These are phyloP conservation scores for Sander vitreus DNA, from an alignment of 2,113 vertebrate genomes.

Conservation along the genomic window DNA sequence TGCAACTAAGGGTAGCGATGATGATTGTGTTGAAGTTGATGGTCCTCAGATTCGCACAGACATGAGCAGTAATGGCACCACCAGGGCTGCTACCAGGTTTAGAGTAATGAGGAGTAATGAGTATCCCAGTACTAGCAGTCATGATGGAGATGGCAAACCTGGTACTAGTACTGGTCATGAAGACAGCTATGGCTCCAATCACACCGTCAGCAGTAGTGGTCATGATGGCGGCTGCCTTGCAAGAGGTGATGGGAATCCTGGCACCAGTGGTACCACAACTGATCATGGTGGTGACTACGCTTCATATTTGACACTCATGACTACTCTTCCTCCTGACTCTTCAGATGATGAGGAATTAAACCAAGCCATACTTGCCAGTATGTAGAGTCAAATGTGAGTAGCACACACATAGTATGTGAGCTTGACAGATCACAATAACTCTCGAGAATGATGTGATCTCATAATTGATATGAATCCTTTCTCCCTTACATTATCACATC, in stretches of 20 bases:
- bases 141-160: background rate
- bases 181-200: no score
- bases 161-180: background rate
- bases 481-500: no score
- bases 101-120: no score
- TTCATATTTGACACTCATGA: conserved; percentile 12
- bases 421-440: background rate
- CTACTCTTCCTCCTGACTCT: background rate
- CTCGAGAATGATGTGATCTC: no score
- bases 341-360: conserved; percentile 14
- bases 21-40: no score
- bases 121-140: background rate
- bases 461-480: no score
- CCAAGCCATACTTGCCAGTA: background rate
- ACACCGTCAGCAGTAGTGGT: background rate
- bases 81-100: no score
- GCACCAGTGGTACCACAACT: no score
- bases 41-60: no score
- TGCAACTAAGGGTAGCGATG: no score
- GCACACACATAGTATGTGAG: background rate
- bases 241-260: background rate
- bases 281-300: background rate
- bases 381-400: conserved; percentile 5
- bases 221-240: background rate
- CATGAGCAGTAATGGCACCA: no score